phyloP scores from a whole-genome alignment of 2,888 invertebrate genomes.

The Tetropium fuscum region DNA sequence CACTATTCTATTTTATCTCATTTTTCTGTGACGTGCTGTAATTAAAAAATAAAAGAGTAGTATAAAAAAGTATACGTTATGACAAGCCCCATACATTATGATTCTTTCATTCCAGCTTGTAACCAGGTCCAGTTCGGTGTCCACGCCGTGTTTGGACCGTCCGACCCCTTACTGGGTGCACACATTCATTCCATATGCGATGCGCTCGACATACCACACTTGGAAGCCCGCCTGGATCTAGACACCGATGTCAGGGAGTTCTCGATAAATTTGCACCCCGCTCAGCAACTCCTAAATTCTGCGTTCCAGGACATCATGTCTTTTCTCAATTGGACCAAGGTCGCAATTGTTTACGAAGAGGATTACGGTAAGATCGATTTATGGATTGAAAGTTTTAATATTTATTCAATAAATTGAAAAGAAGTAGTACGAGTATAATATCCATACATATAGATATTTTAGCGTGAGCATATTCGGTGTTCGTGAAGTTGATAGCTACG shows the following conservation, averaged over 20 bases:
- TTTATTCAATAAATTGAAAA: no score
- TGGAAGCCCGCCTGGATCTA: slow-evolving; percentile 76
- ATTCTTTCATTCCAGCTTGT: slow-evolving; percentile 71
- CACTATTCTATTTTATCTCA: no score
- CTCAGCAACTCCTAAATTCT: slow-evolving; percentile 76
- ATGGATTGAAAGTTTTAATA: no score
- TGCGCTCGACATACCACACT: slow-evolving; percentile 83
- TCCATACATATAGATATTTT: no score
- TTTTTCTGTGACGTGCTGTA: no score
- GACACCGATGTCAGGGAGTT: slow-evolving; percentile 74
- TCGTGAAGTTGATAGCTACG: no score
- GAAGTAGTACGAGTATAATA: no score
- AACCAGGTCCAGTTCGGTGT: slow-evolving; percentile 77
- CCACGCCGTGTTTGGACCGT: slow-evolving; percentile 83
- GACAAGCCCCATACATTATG: not conserved
- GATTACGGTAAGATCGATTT: no score
- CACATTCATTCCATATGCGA: slow-evolving; percentile 87
- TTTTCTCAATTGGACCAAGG: slow-evolving; percentile 84
- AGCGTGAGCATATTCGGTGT: no score
- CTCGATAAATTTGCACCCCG: slow-evolving; percentile 84
- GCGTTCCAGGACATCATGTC: slow-evolving; percentile 83
- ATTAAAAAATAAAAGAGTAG: no score
- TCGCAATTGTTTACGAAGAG: slow-evolving; percentile 85
- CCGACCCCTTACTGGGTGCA: slow-evolving; percentile 76
- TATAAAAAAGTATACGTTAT: no score